A percentile compares a stretch with the other conserved stretches of the same genome.
Conservation (phyloP, 2,888 invertebrate genomes). For the Conus canariensis region DNA sequence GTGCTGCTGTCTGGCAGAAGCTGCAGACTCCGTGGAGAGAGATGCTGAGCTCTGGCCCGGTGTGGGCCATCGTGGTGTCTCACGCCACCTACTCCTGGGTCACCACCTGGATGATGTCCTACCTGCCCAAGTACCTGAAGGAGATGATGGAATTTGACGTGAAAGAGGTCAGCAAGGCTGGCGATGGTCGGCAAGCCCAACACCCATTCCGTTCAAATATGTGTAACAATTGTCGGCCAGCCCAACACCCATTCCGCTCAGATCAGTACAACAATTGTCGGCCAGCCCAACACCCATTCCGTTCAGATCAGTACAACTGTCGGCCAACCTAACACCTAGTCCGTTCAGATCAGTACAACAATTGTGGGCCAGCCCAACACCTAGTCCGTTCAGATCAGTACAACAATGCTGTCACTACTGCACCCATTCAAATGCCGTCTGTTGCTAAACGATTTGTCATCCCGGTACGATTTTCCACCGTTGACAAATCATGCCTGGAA, state of each 20-base stretch:
- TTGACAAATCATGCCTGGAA: no score
- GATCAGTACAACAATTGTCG: no score
- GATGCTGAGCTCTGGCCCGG: slow-evolving; percentile 73
- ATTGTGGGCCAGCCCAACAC: no score
- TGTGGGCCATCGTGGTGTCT: slow-evolving; percentile 76
- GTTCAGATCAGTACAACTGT: no score
- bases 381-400: no score
- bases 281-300: no score
- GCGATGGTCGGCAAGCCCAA: neutral
- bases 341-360: neutral
- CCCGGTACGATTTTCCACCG: no score
- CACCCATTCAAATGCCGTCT: no score
- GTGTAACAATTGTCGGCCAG: neutral
- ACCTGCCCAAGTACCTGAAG: slow-evolving; percentile 75
- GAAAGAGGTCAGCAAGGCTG: slow-evolving; percentile 57
- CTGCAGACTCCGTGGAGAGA: slow-evolving; percentile 73
- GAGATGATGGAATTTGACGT: slow-evolving; percentile 68
- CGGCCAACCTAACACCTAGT: no score
- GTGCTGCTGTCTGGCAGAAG: slow-evolving; percentile 45
- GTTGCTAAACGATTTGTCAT: no score
- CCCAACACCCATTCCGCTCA: neutral
- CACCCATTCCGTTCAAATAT: neutral
- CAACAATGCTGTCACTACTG: no score
- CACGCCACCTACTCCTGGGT: slow-evolving; percentile 79
- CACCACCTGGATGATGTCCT: slow-evolving; percentile 78